Evolutionary conservation across 2,113 vertebrate species (phyloP), one percentile per base, ranked within the genome.

Genomic region (Ceratotherium simum): DNA sequence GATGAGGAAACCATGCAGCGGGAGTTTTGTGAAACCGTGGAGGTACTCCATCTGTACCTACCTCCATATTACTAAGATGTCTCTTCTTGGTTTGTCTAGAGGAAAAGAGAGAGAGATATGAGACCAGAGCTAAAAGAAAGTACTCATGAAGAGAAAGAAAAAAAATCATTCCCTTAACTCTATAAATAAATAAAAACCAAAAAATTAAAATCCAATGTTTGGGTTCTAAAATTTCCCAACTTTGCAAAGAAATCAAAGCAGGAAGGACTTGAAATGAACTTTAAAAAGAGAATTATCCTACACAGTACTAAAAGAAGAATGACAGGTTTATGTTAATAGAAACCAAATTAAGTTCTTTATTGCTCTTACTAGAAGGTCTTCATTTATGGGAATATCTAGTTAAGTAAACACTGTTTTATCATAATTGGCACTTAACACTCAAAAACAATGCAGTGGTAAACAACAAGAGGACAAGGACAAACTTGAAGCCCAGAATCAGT

Each of bases 301-400:
- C 18, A n/a, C 3, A 64, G 27, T 17, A 88, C 7, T 67, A 65
- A 48, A 83, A 95, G 73, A 75, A 73, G 27, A 79, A 73, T 78
- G 75, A 90, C 39, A 96, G 80, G 39, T 69, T 89, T 85, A 95
- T 27, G 58, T 54, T 96, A 81, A 82, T n/a, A 94, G 67, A 95
- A 96, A 91, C 10, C 60, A 69, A 92, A 62, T 94, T 73, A 70
- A 39, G 5, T 92, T 82, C 56, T 36, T 81, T 91, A 85, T 85
- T 20, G 23, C 12, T 94, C 14, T 88, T 94, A 51, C 62, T 69
- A 36, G 87, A 96, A 95, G 10, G 72, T 79, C 67, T 8, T 92
- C 27, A 8, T 83, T 65, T 80, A 73, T 87, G 33, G 25, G 31
- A 48, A 7, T 75, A 64, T 67, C 75, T 94, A 82, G 60, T 75